Percentiles rank a stretch among this genome's conserved stretches.
Conservation (phyloP, 2,888 invertebrate species). For the Punctoribates punctum region DNA sequence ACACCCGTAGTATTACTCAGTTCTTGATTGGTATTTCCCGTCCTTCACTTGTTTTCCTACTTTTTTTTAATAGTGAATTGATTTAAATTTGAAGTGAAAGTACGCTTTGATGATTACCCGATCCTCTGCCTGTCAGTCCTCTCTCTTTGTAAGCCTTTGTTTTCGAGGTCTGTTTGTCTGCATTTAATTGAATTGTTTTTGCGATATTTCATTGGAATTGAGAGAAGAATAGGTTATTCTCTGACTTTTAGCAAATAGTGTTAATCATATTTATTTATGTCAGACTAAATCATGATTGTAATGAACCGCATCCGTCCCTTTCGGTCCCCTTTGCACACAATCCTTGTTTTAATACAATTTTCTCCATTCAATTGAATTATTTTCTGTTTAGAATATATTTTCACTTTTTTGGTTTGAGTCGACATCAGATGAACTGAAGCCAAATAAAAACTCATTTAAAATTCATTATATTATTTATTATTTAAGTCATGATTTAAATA, state of each 20-base stretch:
- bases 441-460: slow-evolving; percentile 4
- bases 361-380: neutral
- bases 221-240: neutral
- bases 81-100: neutral
- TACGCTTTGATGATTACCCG: too few relatives aligned
- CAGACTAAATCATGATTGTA: slow-evolving; percentile 3
- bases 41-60: neutral
- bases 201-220: neutral
- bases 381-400: neutral
- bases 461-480: slow-evolving; percentile 23
- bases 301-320: slow-evolving; percentile 3
- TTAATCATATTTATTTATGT: slow-evolving; percentile 19
- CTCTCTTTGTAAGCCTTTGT: neutral
- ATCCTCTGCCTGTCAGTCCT: neutral
- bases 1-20: neutral
- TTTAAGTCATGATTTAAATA: slow-evolving; percentile 2
- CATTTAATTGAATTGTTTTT: slow-evolving; percentile 8
- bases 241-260: neutral
- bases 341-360: neutral
- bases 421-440: neutral
- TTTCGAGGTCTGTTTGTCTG: too few relatives aligned
- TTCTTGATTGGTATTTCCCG: slow-evolving; percentile 22
- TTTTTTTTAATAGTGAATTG: neutral
- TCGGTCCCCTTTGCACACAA: neutral
- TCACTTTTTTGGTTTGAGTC: neutral